phyloP scores from a whole-genome alignment of 2,888 invertebrate genomes.

The Nipponacmea schrenckii region DNA sequence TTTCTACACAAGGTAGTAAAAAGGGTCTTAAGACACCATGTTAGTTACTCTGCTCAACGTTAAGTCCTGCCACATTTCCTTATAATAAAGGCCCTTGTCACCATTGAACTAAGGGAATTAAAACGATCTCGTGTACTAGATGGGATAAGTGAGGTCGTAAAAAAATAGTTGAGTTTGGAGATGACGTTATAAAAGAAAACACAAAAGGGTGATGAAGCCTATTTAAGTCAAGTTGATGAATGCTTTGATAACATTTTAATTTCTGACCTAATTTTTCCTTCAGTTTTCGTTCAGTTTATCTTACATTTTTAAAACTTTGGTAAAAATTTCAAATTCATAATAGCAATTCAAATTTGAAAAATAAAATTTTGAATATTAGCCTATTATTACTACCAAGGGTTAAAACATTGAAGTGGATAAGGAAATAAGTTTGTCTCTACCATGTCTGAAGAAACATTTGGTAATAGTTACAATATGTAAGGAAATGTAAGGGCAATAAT shows the following conservation, averaged over 20 bases:
- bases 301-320: not conserved
- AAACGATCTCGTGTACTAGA: not conserved
- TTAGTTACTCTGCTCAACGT: not conserved
- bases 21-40: not conserved
- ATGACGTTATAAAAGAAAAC: not conserved
- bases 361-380: too few species aligned
- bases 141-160: not conserved
- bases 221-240: too few species aligned
- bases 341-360: too few species aligned
- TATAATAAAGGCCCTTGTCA: not conserved
- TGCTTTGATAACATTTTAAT: too few species aligned
- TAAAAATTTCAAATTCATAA: not conserved
- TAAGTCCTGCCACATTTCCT: constrained; percentile 4
- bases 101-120: not conserved
- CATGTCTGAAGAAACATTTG: too few species aligned
- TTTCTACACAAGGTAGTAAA: not conserved
- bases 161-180: not conserved
- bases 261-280: not conserved
- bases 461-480: not conserved
- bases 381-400: too few species aligned
- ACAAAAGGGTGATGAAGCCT: too few species aligned
- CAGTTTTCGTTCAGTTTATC: not conserved
- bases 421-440: too few species aligned
- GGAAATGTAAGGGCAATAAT: not conserved
- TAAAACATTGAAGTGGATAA: too few species aligned